Base-by-base conservation (phyloP, 2,888 invertebrate genomes). In the Lasioglossum morio region DNA sequence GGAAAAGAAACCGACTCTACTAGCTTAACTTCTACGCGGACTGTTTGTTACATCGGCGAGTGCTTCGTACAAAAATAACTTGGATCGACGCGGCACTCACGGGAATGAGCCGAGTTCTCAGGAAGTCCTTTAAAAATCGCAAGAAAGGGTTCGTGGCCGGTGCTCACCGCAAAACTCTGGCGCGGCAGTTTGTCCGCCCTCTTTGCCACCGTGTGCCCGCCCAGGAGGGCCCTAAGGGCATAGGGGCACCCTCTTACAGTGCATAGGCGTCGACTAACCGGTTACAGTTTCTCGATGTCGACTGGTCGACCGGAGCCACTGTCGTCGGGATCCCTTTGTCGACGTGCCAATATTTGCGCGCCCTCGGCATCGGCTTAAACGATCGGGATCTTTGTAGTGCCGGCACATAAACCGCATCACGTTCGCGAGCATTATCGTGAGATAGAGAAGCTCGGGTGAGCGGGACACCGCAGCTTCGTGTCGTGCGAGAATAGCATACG, bases 201-300 rank as follows among this genome's bases (percentile, higher is more conserved):
- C 53, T 88, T 86, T 84, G 88, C 88, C 88, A 88, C 88, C 84
- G 88, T 88, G 84, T 72, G 79, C 81, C 83, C 82, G 84, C 82
- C 81, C 84, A 79, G 63, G 48, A 70, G 83, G 66, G 60, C 84
- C 90, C 80, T 60, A 37, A 75, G 81, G 89, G 84, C 82, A 87
- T 77, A 82, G 82, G 90, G 90, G 88, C 81, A 81, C 69, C 86
- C 74, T 43, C 16, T 30, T 19, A 57, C n/a, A 4, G 46, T 60
- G 77, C 82, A 75, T 77, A 27, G 81, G 77, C 78, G 86, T 77
- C 77, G 72, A 23, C 27, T 4, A 63, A 63, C 63, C 30, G 63
- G 63, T 30, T 63, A 63, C 63, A 63, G 34, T 63, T 30, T 63
- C 63, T 16, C 63, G 30, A 63, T 57, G n/a, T 57, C 53, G 66